Evolutionary conservation across 2,888 invertebrate species (phyloP), one percentile per base, ranked within the genome.

Genomic region (Lepidocyrtinus sp.): DNA sequence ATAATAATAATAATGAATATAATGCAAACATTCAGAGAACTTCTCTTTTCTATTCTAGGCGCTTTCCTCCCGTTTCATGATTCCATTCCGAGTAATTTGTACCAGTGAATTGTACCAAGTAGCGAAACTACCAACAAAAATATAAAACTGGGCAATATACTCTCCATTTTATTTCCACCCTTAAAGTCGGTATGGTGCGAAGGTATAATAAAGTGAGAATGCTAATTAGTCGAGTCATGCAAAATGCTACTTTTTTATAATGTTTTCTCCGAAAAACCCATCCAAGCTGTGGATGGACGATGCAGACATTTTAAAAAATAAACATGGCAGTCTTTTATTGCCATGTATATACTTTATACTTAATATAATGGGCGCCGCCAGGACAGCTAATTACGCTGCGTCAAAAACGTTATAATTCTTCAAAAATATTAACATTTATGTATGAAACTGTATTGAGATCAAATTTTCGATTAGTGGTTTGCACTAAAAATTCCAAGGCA

Each of bases 1-100:
- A 77, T 71, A 71, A 75, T 75, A 69, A 75, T 75, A 75, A 68
- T 75, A 75, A 75, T 69, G 75, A 61, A 75, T 75, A 75, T 75
- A 75, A 75, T 75, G 68, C 69, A 75, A 75, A 75, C 75, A 75
- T 75, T 75, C 75, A 27, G 61, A 36, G 62, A 50, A 63, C 75
- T 75, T 68, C 68, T 68, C 69, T 36, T 26, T 50, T 46, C 74
- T 65, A 67, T 65, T 75, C 74, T 75, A 61, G 26, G 21, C 25
- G 25, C 62, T 46, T 74, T 75, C 50, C 65, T 26, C 55, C n/a
- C 68, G 22, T 15, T 59, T 24, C 25, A 36, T 19, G 22, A 65
- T 65, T 65, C 36, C 65, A 65, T 65, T 65, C 17, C 65, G 68
- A 65, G 74, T 69, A 75, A 75, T 75, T 75, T 75, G 75, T 75